Evolutionary conservation across 2,888 invertebrate genomes (phyloP), one percentile per base, ranked within the genome.

Genomic region (Philereme vetulata): DNA sequence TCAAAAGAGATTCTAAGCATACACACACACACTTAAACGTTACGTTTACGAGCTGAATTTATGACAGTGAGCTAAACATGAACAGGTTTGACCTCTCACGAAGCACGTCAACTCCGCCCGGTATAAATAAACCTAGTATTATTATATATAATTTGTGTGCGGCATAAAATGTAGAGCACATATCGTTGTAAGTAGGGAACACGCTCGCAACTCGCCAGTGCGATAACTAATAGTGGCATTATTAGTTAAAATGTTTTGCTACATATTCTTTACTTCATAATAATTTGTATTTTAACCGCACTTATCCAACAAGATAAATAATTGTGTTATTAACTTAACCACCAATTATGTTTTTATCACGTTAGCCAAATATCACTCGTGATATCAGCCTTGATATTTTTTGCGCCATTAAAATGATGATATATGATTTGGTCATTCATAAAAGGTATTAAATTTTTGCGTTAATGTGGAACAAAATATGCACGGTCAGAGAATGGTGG

Each of bases 371-470:
- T 65, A 66, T 61, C 63, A 53, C 60, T 65, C 65, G 58, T 60
- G 53, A 63, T 62, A 63, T 49, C 60, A 62, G 63, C 66, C 66
- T 68, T 66, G 60, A 48, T 7, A 34, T 58, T 65, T 68, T 68
- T 66, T 65, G 61, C 58, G 35, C 54, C 44, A 66, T 64, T 64
- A 61, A 38, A 52, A 58, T 57, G 51, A 64, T 62, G 50, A 44
- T 59, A 48, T 47, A 42, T 54, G 35, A 54, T 51, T 40, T 38
- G 10, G 42, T 50, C 11, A 47, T 49, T 44, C 44, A 5, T 6
- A 7, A 21, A n/a, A n/a, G 9, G 21, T 9, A 4, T 47, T 11
- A 1, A 21, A 5, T 49, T 49, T 49, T 34, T 35, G 48, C n/a
- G n/a, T 4, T 34, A 10, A 35, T 48, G 34, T n/a, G 1, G 9